These are phyloP conservation scores for Rhimphoctona megacephalus DNA, from an alignment of 2,888 invertebrate genomes.

Conservation along the genomic window DNA sequence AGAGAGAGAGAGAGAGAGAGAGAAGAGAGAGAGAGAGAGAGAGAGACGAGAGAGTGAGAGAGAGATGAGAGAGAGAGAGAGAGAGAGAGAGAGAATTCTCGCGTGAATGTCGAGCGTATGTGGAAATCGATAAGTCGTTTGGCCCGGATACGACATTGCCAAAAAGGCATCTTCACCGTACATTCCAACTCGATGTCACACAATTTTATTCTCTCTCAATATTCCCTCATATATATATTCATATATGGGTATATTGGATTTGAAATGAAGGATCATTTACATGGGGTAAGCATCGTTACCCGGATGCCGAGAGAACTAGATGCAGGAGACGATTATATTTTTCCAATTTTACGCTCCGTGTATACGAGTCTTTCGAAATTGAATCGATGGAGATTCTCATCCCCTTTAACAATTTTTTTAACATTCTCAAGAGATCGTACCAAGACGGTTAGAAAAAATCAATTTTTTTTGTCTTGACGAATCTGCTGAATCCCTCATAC, in stretches of 20 bases:
- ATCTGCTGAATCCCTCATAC: no score
- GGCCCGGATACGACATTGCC: conserved; percentile 53
- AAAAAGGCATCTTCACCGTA: conserved; percentile 29
- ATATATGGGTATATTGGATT: conserved; percentile 21
- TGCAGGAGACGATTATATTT: conserved; percentile 55
- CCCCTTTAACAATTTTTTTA: background rate
- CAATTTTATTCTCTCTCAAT: background rate
- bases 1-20: no score
- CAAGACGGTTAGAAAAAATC: no score
- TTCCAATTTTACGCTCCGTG: conserved; percentile 7
- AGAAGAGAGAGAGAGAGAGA: no score
- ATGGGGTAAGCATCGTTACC: conserved; percentile 54
- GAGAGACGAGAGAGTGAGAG: background rate
- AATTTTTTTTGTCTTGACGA: no score
- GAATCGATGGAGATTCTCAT: background rate
- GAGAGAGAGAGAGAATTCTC: background rate
- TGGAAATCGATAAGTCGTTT: conserved; percentile 65
- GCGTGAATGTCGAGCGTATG: conserved; percentile 28
- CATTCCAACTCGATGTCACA: conserved; percentile 3
- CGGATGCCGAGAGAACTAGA: conserved; percentile 43
- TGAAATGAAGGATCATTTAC: conserved; percentile 58
- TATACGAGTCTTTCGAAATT: background rate
- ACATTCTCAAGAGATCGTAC: no score
- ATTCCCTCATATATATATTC: background rate
- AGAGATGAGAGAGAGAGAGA: conserved; percentile 28